Conservation (phyloP, 2,888 invertebrate species). For the Cabera pusaria region DNA sequence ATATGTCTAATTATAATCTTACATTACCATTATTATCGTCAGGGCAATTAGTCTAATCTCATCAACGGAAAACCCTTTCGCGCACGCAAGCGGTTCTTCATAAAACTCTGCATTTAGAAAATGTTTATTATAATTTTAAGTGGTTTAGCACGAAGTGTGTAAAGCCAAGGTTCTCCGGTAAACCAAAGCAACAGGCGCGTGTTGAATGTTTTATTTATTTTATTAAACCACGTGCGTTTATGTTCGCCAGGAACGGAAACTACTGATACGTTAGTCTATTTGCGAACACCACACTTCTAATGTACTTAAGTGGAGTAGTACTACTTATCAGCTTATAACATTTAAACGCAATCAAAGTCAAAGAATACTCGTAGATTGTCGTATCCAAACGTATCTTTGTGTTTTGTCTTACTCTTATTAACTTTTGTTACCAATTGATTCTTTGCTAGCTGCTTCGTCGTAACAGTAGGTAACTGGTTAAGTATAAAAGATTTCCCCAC, state of each 20-base stretch:
- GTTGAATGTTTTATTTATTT: constrained; percentile 68
- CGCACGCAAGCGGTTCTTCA: constrained; percentile 26
- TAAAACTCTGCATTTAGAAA: constrained; percentile 39
- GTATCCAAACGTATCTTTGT: too few relatives aligned
- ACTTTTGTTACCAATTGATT: too few relatives aligned
- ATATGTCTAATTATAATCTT: constrained; percentile 10
- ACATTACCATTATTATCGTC: constrained; percentile 20
- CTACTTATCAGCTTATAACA: too few relatives aligned
- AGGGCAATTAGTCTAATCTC: constrained; percentile 12
- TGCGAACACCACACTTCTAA: constrained; percentile 40
- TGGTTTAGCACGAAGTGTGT: constrained; percentile 47
- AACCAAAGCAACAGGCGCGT: constrained; percentile 51
- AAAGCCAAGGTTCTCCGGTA: constrained; percentile 54
- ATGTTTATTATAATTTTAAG: constrained; percentile 56
- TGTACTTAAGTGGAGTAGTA: too few relatives aligned
- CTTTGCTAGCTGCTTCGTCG: too few relatives aligned
- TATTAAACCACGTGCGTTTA: constrained; percentile 61
- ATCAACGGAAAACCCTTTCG: constrained; percentile 23
- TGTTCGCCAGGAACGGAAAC: constrained; percentile 51
- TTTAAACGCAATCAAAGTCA: too few relatives aligned
- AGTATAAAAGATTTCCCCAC: too few relatives aligned
- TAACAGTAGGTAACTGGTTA: too few relatives aligned
- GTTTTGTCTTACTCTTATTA: too few relatives aligned
- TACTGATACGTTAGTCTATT: constrained; percentile 44
- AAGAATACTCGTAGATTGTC: too few relatives aligned